Evolutionary conservation across 2,797 vertebrate genomes (phyloP), one percentile per base, ranked within the genome.

Genomic region (Megaceryle alcyon): DNA sequence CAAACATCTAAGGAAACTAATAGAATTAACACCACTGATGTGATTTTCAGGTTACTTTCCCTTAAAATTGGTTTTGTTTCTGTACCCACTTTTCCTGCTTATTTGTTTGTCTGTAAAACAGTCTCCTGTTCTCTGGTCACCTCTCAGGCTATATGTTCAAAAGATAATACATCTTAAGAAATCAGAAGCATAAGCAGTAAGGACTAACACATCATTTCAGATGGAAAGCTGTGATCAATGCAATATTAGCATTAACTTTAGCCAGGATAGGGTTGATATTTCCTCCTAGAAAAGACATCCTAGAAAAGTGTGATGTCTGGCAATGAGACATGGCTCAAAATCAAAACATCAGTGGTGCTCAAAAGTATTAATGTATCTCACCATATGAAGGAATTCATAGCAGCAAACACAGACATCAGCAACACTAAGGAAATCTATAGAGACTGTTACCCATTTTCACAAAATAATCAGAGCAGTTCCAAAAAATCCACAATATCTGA

Each of bases 21-120:
- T 1, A 61, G 41, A 80, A 11, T 8, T 39, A 85, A 31, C 2
- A 60, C 26, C 35, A 68, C 20, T 54, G 22, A 18, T 8, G 14
- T 12, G 44, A 63, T 78, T 84, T 91, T 86, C 59, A 83, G 21
- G 11, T 77, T 77, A 54, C 56, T 78, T 90, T 56, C 59, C 3
- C 2, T 71, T 91, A 82, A 91, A 89, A 65, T 12, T 18, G 31
- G 25, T 81, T 95, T 70, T 71, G 17, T 76, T 94, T 88, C 60
- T 66, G 18, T 21, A 73, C 7, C 14, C 12, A 25, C 5, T 87
- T 76, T 88, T 86, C 33, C 64, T 86, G 10, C 18, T 41, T 53
- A 64, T 21, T 72, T 75, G 12, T 19, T 72, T 78, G 13, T 51
- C 41, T 82, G 13, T 56, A 49, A 73, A 75, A 31, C 9, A 20